Base-by-base conservation (phyloP, 35 echinoderm and acorn worm species). In the Heliocidaris tuberculata region DNA sequence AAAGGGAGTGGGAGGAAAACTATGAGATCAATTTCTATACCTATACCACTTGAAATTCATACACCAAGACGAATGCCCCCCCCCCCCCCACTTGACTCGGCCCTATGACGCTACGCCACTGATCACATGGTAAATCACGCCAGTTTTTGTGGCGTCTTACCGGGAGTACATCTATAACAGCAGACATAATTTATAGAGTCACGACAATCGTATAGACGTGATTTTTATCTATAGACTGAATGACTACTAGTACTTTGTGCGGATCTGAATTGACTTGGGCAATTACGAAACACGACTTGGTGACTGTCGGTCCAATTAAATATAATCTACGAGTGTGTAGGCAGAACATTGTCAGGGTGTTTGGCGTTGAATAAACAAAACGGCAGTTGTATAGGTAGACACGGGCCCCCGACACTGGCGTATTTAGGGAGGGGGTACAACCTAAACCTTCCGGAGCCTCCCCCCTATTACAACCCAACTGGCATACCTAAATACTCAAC, bases 301-400 rank as follows among this genome's bases (percentile, higher is more conserved):
- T 78, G 65, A 78, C 65, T 78, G 65, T 78, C 65, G 27, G 65
- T 78, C 65, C 65, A 78, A 78, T 78, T 78, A 78, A 78, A 78
- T 78, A 78, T 78, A 78, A 78, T 78, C 65, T 78, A 78, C 65
- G 65, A 78, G 65, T 78, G 65, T 78, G 65, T 78, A 78, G 65
- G 65, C 65, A 78, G n/a, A 78, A 78, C 65, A 78, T n/a, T 78
- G 65, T 78, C 65, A 4, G 65, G 65, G 65, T 78, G 65, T n/a
- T 78, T 78, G 65, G 27, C 7, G 21, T 6, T 6, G 27, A 7
- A n/a, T 78, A 78, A 78, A 78, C 65, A 78, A 78, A 78, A 7
- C 65, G 2, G 65, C 19, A 19, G 6, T 60, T 19, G 59, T 78
- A 6, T 78, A 78, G 65, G 65, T 78, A 78, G 65, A 78, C 4